A percentile compares a stretch with the other conserved stretches of the same genome.
Evolutionary conservation across 1,140 invertebrate species (phyloP).

Genomic region (Choristoneura fumiferana): DNA sequence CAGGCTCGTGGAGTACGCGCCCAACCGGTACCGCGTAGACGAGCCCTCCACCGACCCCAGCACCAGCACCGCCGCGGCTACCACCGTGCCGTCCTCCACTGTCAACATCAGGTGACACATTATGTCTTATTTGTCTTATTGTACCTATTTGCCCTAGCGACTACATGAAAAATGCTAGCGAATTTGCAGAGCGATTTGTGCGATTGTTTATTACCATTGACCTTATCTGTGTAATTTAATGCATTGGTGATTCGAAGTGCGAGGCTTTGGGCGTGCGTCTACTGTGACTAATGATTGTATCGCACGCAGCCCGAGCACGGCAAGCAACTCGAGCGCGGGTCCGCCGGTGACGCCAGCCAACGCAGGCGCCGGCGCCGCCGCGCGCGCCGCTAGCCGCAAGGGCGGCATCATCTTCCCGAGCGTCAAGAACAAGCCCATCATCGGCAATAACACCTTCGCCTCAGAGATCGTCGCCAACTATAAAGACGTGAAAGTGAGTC

Average conservation of each 20-base stretch:
- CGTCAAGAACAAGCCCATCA: constrained; percentile 92
- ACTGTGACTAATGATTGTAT: constrained; percentile 60
- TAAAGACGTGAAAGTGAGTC: constrained; percentile 90
- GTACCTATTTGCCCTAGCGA: constrained; percentile 22
- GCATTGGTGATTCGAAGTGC: constrained; percentile 24
- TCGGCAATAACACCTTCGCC: constrained; percentile 89
- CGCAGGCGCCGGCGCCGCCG: constrained; percentile 21
- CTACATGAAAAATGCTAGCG: constrained; percentile 27
- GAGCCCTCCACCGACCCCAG: constrained; percentile 59
- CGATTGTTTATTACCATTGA: constrained; percentile 29
- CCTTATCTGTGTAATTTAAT: constrained; percentile 21
- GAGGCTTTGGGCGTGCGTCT: constrained; percentile 29
- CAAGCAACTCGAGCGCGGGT: constrained; percentile 44
- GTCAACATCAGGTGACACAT: constrained; percentile 63
- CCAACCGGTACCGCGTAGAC: constrained; percentile 79
- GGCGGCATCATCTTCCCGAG: constrained; percentile 93
- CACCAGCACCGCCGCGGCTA: constrained; percentile 66
- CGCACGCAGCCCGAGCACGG: constrained; percentile 59
- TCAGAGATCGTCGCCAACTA: constrained; percentile 85
- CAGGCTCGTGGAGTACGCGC: constrained; percentile 86
- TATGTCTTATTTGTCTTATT: constrained; percentile 27
- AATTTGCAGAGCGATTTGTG: constrained; percentile 25
- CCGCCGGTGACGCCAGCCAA: constrained; percentile 27
- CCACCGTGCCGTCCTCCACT: constrained; percentile 45
- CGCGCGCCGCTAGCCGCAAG: constrained; percentile 79